Conservation (phyloP, 2,797 vertebrate species). For the Stomatorhinus walkeri region DNA sequence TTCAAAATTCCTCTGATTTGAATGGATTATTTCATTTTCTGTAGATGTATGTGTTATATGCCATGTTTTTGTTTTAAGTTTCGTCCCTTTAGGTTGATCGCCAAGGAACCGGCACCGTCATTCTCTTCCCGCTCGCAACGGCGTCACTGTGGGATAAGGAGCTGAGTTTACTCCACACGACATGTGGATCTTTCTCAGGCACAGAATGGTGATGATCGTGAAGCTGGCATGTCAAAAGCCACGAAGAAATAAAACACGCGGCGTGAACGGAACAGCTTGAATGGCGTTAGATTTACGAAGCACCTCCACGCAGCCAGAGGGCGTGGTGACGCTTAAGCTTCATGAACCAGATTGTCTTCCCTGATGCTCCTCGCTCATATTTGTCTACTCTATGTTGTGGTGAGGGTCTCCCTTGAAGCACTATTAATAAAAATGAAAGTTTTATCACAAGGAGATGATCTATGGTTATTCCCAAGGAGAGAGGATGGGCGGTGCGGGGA, state of each 20-base stretch:
- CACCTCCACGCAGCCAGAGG: background rate
- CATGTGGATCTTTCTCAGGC: background rate
- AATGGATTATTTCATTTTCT: background rate
- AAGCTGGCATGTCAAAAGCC: background rate
- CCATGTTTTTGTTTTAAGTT: conserved; percentile 31
- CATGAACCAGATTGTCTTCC: background rate
- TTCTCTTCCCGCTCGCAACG: conserved; percentile 28
- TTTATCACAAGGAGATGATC: conserved; percentile 41
- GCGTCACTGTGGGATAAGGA: background rate
- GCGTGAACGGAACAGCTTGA: background rate
- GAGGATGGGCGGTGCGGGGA: conserved; percentile 31
- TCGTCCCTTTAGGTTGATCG: conserved; percentile 34
- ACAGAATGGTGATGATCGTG: background rate
- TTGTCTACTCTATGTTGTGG: background rate
- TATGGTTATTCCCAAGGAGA: conserved; percentile 38
- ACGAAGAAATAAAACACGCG: background rate
- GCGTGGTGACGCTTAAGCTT: background rate
- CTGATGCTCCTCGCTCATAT: background rate
- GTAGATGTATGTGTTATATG: conserved; percentile 7
- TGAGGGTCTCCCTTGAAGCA: background rate
- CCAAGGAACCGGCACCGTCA: conserved; percentile 25
- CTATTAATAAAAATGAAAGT: conserved; percentile 34
- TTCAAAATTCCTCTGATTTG: conserved; percentile 9
- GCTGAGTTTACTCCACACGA: background rate
- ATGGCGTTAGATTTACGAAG: background rate